Percentiles rank a stretch among this genome's conserved stretches.
Conservation (phyloP, 1,140 invertebrate genomes). For the Procambarus virginalis region DNA sequence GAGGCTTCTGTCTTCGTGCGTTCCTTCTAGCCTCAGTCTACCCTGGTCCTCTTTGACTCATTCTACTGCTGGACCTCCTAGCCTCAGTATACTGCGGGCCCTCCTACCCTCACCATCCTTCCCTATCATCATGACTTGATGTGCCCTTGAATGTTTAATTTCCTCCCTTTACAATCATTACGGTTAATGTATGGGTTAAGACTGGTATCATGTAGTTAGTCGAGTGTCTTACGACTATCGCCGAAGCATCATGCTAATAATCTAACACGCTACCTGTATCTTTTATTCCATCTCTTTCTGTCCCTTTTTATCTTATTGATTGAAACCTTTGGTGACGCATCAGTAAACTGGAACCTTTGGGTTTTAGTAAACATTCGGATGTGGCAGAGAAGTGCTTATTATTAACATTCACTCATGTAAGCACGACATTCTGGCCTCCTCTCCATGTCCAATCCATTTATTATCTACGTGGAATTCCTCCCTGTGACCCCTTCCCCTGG, state of each 20-base stretch:
- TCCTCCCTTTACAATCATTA: neutral
- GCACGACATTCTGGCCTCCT: neutral
- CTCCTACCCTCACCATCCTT: neutral
- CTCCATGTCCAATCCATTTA: slow-evolving; percentile 22
- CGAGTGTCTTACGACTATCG: neutral
- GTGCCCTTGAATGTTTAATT: neutral
- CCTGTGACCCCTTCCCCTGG: neutral
- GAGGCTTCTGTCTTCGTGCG: neutral
- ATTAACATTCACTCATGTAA: neutral
- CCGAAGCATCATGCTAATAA: neutral
- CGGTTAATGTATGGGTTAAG: neutral
- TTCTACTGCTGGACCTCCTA: too few relatives aligned
- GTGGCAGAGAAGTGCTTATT: neutral
- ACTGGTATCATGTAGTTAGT: neutral
- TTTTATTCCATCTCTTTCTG: neutral
- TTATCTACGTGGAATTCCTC: neutral
- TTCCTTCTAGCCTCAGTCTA: neutral
- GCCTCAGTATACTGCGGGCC: too few relatives aligned
- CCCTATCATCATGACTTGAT: neutral
- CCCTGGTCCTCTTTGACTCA: too few relatives aligned
- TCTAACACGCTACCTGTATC: neutral
- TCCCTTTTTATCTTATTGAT: too few relatives aligned
- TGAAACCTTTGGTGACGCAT: neutral
- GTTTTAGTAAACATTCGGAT: neutral
- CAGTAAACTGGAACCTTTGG: neutral